Evolutionary conservation across 1,140 invertebrate genomes (phyloP).

Genomic region (Lepeophtheirus salmonis): DNA sequence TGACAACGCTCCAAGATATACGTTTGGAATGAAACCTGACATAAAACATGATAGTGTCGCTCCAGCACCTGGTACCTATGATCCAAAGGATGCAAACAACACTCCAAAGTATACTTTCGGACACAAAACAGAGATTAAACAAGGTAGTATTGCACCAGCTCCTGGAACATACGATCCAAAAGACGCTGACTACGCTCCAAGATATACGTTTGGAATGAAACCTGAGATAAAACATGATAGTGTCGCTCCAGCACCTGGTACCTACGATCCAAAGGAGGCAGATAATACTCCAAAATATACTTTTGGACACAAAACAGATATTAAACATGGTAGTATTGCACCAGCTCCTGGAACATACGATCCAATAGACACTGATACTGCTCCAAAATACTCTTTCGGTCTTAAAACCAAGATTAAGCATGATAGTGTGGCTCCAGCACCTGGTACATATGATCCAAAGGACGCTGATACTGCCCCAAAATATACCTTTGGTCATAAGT

Average conservation of each 20-base stretch:
- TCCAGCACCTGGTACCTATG: slow-evolving; percentile 4
- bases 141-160: slow-evolving; percentile 1
- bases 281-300: background rate
- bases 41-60: background rate
- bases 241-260: slow-evolving; percentile 12
- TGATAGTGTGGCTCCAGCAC: slow-evolving; percentile 1
- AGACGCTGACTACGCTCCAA: slow-evolving; percentile 8
- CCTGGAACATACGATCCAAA: slow-evolving; percentile 17
- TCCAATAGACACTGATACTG: background rate
- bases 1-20: background rate
- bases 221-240: slow-evolving; percentile 11
- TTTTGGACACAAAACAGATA: background rate
- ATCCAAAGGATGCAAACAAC: slow-evolving; percentile 1
- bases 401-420: slow-evolving; percentile 10
- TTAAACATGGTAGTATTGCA: slow-evolving; percentile 3
- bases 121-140: slow-evolving; percentile 11
- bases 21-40: slow-evolving; percentile 1
- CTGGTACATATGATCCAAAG: slow-evolving; percentile 11
- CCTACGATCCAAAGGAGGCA: slow-evolving; percentile 12
- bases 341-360: slow-evolving; percentile 18
- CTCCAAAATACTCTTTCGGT: slow-evolving; percentile 12
- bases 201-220: slow-evolving; percentile 12
- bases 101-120: slow-evolving; percentile 15
- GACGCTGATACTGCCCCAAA: slow-evolving; percentile 13
- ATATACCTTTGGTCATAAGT: slow-evolving; percentile 15